Conservation (phyloP, 2,888 invertebrate genomes). For the Troglohyphantes excavatus region DNA sequence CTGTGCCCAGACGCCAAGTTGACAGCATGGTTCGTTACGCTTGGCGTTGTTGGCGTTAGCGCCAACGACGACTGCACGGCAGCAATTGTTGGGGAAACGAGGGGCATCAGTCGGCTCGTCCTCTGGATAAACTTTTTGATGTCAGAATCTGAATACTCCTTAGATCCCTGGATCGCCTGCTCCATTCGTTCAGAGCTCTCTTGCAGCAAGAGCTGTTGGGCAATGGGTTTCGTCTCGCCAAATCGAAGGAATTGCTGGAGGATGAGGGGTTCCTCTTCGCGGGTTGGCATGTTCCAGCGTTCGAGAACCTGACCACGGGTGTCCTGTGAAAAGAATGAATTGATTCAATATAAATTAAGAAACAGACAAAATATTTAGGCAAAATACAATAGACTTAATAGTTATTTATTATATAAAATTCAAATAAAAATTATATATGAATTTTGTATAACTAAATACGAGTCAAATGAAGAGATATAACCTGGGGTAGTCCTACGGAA, state of each 20-base stretch:
- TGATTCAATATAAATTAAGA: no score
- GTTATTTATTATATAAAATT: no score
- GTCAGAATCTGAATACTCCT: slow-evolving; percentile 83
- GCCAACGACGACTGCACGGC: background rate
- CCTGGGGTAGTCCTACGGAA: no score
- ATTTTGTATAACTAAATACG: no score
- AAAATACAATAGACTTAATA: no score
- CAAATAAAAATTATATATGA: no score
- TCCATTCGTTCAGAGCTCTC: slow-evolving; percentile 77
- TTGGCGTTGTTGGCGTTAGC: slow-evolving; percentile 2
- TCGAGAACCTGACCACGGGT: slow-evolving; percentile 74
- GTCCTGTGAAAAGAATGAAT: slow-evolving; percentile 52
- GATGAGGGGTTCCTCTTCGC: slow-evolving; percentile 94
- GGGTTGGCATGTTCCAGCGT: slow-evolving; percentile 92
- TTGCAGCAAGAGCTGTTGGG: slow-evolving; percentile 85
- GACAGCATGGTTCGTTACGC: background rate
- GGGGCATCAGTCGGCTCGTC: slow-evolving; percentile 81
- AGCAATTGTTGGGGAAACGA: slow-evolving; percentile 42
- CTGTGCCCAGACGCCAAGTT: slow-evolving; percentile 79
- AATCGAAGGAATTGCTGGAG: slow-evolving; percentile 95
- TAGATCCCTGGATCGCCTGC: slow-evolving; percentile 60
- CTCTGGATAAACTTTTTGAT: slow-evolving; percentile 85
- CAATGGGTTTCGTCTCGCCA: slow-evolving; percentile 92
- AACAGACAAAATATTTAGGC: no score
- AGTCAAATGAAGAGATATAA: no score